A percentile compares a stretch with the other conserved stretches of the same genome.
These are phyloP conservation scores for Diadema setosum DNA, from an alignment of 35 echinoderm and acorn worm genomes.

Conservation along the genomic window DNA sequence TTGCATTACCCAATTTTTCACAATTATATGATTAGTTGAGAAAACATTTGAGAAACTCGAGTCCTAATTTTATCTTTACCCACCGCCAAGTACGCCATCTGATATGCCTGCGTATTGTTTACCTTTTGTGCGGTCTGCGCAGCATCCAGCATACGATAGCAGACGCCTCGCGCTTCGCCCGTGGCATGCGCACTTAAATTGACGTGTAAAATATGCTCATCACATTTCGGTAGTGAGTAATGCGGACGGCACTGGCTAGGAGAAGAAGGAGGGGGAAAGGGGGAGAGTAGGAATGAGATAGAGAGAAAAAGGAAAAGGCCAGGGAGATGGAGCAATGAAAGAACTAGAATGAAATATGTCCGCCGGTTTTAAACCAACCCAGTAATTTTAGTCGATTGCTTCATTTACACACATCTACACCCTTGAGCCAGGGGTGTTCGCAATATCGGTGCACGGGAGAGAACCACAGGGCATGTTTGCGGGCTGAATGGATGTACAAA, in stretches of 20 bases:
- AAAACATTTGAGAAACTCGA: not conserved
- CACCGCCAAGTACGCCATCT: not conserved
- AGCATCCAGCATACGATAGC: not conserved
- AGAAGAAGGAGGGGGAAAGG: too few species aligned
- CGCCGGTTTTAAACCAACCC: conserved; percentile 8
- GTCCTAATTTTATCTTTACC: not conserved
- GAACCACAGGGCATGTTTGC: too few species aligned
- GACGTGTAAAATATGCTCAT: conserved; percentile 7
- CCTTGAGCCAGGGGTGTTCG: not conserved
- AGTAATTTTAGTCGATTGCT: conserved; percentile 8
- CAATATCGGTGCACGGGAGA: too few species aligned
- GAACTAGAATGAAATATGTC: not conserved
- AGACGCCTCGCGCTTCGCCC: not conserved
- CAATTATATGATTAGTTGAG: not conserved
- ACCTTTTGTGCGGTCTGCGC: not conserved
- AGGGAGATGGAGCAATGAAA: not conserved
- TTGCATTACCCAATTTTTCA: not conserved
- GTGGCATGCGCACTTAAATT: not conserved
- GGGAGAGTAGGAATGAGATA: too few species aligned
- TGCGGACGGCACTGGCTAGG: too few species aligned
- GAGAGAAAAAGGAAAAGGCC: not conserved
- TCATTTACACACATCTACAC: not conserved
- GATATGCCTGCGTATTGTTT: not conserved
- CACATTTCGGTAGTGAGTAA: not conserved
- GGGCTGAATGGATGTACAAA: too few species aligned